Evolutionary conservation across 2,888 invertebrate species (phyloP), one percentile per base, ranked within the genome.

Genomic region (Cenopis cana): DNA sequence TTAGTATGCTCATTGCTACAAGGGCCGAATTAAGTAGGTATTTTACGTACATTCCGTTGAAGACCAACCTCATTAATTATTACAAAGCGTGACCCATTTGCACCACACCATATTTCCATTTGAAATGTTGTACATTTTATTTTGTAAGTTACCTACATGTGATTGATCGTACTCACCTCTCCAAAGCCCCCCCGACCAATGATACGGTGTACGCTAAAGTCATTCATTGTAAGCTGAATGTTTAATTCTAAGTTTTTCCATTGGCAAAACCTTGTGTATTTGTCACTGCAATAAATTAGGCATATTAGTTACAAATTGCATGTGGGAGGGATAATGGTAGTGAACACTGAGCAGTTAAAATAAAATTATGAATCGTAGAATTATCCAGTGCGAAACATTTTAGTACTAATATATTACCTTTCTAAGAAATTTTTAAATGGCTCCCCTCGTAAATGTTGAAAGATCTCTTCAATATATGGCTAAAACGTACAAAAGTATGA

Each of bases 231-330:
- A 91, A 99, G 95, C 97, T 99, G 98, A 89, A 99, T 99, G 95
- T 99, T 99, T 90, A 99, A 95, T 95, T 99, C 99, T 95, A 99
- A 95, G 94, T 99, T 99, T 94, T 99, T 99, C 99, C 99, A 99
- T 94, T 99, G 99, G 93, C 99, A 99, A 95, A 99, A 99, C 85
- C 99, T 96, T 82, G 99, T 99, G 94, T 99, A 99, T 95, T 99
- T 99, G 88, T 99, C 99, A 94, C 99, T 99, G 94, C 72, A 96
- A 95, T 79, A 82, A 87, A 89, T 52, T 20, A 57, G 52, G 17
- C 33, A 29, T 20, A 60, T 59, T 65, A 59, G 54, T 46, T 59
- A 59, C 14, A 65, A 49, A 10, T 65, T 33, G 52, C 46, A 52
- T 41, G 59, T 50, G 33, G 18, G 8, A 18, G 33, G 18, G 8